A percentile compares a stretch with the other conserved stretches of the same genome.
Conservation (phyloP, 2,797 vertebrate genomes). For the Coregonus sp. region DNA sequence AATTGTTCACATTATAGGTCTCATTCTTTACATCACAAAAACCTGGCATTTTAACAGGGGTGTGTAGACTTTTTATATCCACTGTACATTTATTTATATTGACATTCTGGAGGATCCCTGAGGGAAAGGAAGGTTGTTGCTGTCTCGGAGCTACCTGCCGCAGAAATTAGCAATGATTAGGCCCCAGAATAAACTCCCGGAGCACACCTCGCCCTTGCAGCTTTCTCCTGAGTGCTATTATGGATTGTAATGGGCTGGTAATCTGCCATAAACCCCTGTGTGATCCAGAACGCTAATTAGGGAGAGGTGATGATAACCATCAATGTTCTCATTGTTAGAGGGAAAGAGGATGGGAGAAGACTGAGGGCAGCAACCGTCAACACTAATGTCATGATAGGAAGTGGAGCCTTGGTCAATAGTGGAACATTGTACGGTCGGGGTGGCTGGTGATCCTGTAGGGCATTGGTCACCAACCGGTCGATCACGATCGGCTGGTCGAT, state of each 20-base stretch:
- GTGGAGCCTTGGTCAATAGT: background rate
- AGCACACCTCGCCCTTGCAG: constrained; percentile 31
- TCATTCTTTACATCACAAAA: no score
- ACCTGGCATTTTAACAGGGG: no score
- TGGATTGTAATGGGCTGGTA: constrained; percentile 55
- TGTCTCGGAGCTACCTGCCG: background rate
- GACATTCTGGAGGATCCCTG: constrained; percentile 14
- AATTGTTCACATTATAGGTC: no score
- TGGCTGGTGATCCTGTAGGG: background rate
- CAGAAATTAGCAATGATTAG: constrained; percentile 51
- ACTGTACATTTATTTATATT: constrained; percentile 3
- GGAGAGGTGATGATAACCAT: background rate
- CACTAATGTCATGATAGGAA: constrained; percentile 32
- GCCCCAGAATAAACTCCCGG: constrained; percentile 40
- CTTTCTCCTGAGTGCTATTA: constrained; percentile 48
- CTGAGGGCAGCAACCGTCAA: constrained; percentile 48
- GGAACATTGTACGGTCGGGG: background rate
- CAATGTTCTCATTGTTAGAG: background rate
- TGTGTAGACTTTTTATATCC: no score
- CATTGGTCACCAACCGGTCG: background rate
- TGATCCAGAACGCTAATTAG: constrained; percentile 14
- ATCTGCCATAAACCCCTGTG: constrained; percentile 56
- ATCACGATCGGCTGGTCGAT: no score
- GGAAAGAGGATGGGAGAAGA: constrained; percentile 23
- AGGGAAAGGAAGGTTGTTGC: constrained; percentile 20